Conservation (phyloP, 2,797 vertebrate genomes). For the Sebastes alutus region DNA sequence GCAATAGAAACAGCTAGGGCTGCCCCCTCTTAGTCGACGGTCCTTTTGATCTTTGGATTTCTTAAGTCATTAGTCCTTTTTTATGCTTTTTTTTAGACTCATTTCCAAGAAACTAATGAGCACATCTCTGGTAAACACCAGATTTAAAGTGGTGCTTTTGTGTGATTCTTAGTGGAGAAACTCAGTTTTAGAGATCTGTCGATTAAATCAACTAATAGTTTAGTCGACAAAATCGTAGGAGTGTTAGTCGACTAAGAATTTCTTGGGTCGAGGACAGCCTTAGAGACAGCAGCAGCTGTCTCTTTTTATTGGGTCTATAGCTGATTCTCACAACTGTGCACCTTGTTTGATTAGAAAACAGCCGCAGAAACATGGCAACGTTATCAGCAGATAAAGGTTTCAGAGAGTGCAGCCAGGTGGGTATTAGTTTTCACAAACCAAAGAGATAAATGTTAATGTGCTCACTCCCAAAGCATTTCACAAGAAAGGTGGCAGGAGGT, state of each 20-base stretch:
- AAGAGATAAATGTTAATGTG: slow-evolving; percentile 2
- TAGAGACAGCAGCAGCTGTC: not conserved
- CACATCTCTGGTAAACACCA: not conserved
- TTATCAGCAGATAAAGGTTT: slow-evolving; percentile 23
- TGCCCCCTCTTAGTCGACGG: too few species aligned
- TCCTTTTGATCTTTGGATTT: too few species aligned
- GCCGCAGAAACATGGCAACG: slow-evolving; percentile 7
- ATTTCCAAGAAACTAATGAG: too few species aligned
- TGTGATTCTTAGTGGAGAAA: not conserved
- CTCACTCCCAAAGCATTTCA: slow-evolving; percentile 28
- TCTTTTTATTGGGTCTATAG: not conserved
- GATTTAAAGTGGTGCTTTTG: not conserved
- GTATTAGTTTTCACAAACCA: not conserved
- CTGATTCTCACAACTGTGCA: not conserved
- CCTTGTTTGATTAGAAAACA: slow-evolving; percentile 34
- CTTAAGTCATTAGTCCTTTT: too few species aligned
- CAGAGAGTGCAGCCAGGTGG: not conserved
- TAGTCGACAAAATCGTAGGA: not conserved
- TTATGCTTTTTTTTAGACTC: too few species aligned
- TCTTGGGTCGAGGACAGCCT: not conserved
- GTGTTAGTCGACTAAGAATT: not conserved
- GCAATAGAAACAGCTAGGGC: not conserved
- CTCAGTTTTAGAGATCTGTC: not conserved
- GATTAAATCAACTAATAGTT: not conserved
- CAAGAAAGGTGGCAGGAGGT: not conserved